Conservation (phyloP, 2,888 invertebrate genomes). For the Agrochola litura region DNA sequence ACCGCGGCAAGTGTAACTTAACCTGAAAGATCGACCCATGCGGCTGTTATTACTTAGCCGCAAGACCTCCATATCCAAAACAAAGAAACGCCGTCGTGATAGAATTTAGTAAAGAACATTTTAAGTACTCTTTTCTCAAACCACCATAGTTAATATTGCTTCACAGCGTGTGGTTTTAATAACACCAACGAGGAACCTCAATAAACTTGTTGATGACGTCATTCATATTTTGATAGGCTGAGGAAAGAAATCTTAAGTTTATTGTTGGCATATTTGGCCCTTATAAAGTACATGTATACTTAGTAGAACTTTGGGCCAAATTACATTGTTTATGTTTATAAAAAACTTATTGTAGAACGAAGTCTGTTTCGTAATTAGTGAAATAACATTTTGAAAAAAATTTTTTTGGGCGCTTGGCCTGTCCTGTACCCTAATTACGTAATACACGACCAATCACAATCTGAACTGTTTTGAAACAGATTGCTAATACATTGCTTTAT, state of each 20-base stretch:
- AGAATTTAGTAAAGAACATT: neutral
- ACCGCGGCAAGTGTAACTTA: too few relatives aligned
- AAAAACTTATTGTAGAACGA: neutral
- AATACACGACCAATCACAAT: too few relatives aligned
- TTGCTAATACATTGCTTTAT: too few relatives aligned
- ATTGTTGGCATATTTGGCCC: neutral
- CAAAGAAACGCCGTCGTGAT: too few relatives aligned
- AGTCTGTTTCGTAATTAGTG: too few relatives aligned
- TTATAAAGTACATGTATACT: neutral
- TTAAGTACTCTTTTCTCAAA: neutral
- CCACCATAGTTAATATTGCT: neutral
- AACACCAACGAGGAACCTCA: neutral
- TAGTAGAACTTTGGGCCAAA: neutral
- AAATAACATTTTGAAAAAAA: neutral
- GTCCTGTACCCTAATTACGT: too few relatives aligned
- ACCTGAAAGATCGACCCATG: too few relatives aligned
- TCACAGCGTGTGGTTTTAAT: neutral
- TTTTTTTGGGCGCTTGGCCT: neutral
- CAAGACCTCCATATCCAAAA: neutral
- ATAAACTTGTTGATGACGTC: constrained; percentile 2
- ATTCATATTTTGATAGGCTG: neutral
- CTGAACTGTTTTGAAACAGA: too few relatives aligned
- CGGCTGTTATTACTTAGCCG: too few relatives aligned
- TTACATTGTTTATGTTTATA: neutral
- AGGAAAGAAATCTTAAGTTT: neutral